These are phyloP conservation scores for Oryzias sinensis DNA, from an alignment of 2,797 vertebrate genomes.

Conservation along the genomic window DNA sequence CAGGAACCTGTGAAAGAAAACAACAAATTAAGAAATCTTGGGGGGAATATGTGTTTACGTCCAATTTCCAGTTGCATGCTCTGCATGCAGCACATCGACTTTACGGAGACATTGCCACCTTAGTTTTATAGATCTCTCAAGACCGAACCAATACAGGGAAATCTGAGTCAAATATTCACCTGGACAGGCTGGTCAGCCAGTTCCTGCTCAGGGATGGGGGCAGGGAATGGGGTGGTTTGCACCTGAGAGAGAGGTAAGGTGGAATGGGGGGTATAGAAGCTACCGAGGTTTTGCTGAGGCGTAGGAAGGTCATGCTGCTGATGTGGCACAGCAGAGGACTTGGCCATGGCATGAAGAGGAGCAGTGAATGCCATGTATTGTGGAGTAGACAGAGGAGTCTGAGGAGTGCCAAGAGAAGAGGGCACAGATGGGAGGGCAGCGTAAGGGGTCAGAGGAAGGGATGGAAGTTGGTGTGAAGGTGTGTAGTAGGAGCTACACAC, in stretches of 20 bases:
- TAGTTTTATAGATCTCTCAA: slow-evolving; percentile 37
- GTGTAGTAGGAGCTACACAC: slow-evolving; percentile 83
- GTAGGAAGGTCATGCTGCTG: slow-evolving; percentile 52
- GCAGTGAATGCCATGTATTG: slow-evolving; percentile 47
- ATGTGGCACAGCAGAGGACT: slow-evolving; percentile 50
- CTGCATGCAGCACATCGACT: slow-evolving; percentile 41
- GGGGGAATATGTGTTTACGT: slow-evolving; percentile 2
- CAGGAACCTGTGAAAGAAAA: slow-evolving; percentile 41
- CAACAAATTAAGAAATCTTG: slow-evolving; percentile 14
- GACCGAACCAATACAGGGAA: slow-evolving; percentile 52
- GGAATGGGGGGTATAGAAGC: slow-evolving; percentile 54
- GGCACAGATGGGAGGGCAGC: slow-evolving; percentile 39
- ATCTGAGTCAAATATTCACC: slow-evolving; percentile 74
- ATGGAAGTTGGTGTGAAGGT: slow-evolving; percentile 76
- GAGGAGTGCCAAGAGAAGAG: slow-evolving; percentile 56
- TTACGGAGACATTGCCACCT: slow-evolving; percentile 31
- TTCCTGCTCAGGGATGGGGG: slow-evolving; percentile 68
- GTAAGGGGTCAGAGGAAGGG: slow-evolving; percentile 61
- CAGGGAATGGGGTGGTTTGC: slow-evolving; percentile 59
- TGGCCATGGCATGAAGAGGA: slow-evolving; percentile 56
- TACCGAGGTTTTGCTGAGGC: slow-evolving; percentile 54
- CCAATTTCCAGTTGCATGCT: slow-evolving; percentile 28
- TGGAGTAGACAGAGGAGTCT: slow-evolving; percentile 65
- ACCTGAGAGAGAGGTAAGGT: slow-evolving; percentile 65
- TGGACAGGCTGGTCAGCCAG: slow-evolving; percentile 71